phyloP scores from a whole-genome alignment of 2,888 invertebrate species.

The Brachypalpus laphriformis region DNA sequence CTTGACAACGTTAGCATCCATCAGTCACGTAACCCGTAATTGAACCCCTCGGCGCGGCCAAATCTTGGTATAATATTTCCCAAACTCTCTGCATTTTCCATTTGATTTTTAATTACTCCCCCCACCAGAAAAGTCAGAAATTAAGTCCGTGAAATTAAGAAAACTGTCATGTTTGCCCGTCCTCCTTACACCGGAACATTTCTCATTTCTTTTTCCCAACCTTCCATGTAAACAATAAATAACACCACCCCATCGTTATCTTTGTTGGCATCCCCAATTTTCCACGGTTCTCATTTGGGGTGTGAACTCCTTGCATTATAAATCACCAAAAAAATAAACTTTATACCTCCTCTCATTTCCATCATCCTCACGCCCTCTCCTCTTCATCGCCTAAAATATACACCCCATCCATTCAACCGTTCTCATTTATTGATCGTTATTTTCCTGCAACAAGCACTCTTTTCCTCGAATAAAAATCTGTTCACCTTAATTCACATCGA shows the following conservation, averaged over 20 bases:
- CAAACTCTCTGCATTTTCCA: not conserved
- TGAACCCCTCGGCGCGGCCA: not conserved
- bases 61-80: not conserved
- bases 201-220: conserved; percentile 9
- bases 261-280: conserved; percentile 24
- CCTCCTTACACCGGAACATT: not conserved
- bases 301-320: conserved; percentile 32
- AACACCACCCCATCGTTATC: conserved; percentile 13
- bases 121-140: not conserved
- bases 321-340: conserved; percentile 23
- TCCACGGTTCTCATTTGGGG: not conserved
- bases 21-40: conserved; percentile 3
- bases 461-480: conserved; percentile 29
- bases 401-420: not conserved
- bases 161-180: conserved; percentile 26
- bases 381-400: not conserved
- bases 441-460: conserved; percentile 30
- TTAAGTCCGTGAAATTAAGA: conserved; percentile 26
- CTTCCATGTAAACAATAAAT: conserved; percentile 31
- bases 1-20: not conserved
- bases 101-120: conserved; percentile 24
- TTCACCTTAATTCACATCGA: conserved; percentile 48
- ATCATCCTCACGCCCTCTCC: not conserved
- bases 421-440: conserved; percentile 46
- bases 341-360: conserved; percentile 16